A percentile compares a stretch with the other conserved stretches of the same genome.
Evolutionary conservation across 2,888 invertebrate genomes (phyloP).

Genomic region (Andrena bicolor): DNA sequence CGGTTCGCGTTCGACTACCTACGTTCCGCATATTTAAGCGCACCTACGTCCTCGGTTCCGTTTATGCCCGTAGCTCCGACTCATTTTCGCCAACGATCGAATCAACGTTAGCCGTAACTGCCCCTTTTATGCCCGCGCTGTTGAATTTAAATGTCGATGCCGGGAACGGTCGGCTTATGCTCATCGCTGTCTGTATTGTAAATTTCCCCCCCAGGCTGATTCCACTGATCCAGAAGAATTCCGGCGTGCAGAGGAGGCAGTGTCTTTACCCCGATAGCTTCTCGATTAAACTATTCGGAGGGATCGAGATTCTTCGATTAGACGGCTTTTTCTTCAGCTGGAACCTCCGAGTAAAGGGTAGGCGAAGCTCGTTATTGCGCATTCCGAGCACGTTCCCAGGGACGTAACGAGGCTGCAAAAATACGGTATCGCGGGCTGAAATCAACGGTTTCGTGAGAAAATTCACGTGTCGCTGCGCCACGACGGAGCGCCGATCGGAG

Average conservation of each 20-base stretch:
- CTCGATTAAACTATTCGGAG: background rate
- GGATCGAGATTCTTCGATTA: background rate
- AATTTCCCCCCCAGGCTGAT: background rate
- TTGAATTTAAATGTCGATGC: constrained; percentile 32
- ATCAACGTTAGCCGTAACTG: constrained; percentile 39
- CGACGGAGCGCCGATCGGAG: too few relatives aligned
- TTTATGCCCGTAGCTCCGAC: constrained; percentile 16
- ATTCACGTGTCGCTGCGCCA: constrained; percentile 9
- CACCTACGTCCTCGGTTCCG: constrained; percentile 37
- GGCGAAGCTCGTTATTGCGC: background rate
- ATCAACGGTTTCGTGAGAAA: constrained; percentile 31
- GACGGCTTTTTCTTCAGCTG: background rate
- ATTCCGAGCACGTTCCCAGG: constrained; percentile 2
- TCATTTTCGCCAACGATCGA: constrained; percentile 48
- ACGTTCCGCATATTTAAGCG: constrained; percentile 52
- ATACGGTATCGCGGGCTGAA: background rate
- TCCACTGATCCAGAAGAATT: background rate
- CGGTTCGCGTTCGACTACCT: constrained; percentile 23
- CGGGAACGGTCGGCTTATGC: constrained; percentile 29
- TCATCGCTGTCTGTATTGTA: constrained; percentile 20
- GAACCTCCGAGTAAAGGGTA: background rate
- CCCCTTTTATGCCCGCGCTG: constrained; percentile 26
- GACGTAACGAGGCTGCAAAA: constrained; percentile 5
- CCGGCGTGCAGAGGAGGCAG: background rate
- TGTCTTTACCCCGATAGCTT: background rate